Base-by-base conservation (phyloP, 1,140 invertebrate genomes). In the Diorhabda sublineata region DNA sequence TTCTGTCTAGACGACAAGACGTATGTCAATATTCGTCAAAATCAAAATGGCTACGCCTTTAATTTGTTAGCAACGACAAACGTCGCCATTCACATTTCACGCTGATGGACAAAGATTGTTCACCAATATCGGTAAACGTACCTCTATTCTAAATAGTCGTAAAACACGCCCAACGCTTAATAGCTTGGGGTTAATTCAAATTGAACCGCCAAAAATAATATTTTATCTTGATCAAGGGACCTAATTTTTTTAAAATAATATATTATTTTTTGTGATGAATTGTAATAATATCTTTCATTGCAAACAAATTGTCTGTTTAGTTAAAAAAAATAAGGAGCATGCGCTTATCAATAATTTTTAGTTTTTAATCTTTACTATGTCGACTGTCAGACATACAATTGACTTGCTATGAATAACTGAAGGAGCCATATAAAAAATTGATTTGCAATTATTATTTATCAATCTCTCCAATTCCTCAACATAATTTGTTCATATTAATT, bases 11-110 rank as follows among this genome's bases (percentile, higher is more conserved):
- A 81, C 80, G 78, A 66, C 72, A 74, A 78, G 79, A 81, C 80
- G 78, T 79, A 79, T 81, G 80, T 81, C 80, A 81, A 81, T 81
- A 80, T 81, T 81, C 80, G 80, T 81, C 80, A 81, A 80, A 79
- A 78, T 77, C 78, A 81, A 81, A 79, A 81, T 81, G 80, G 80
- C 80, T 80, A 81, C 78, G 78, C 80, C 79, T 80, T 79, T 80
- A 75, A 72, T 71, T 71, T 67, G 45, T 69, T 45, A 79, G 63
- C 63, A 45, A 43, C 7, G 75, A 77, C 78, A 47, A 11, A 62
- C 64, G 67, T 52, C 58, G 41, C 47, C 61, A 4, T 61, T 62
- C 62, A 47, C 73, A 67, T 70, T 52, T 43, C 59, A 61, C 52
- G 4, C 42, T 42, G 58, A 58, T 41, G 26, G 11, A 41, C 60